These are phyloP conservation scores for Psittacus erithacus DNA, from an alignment of 2,113 vertebrate species.

Conservation along the genomic window DNA sequence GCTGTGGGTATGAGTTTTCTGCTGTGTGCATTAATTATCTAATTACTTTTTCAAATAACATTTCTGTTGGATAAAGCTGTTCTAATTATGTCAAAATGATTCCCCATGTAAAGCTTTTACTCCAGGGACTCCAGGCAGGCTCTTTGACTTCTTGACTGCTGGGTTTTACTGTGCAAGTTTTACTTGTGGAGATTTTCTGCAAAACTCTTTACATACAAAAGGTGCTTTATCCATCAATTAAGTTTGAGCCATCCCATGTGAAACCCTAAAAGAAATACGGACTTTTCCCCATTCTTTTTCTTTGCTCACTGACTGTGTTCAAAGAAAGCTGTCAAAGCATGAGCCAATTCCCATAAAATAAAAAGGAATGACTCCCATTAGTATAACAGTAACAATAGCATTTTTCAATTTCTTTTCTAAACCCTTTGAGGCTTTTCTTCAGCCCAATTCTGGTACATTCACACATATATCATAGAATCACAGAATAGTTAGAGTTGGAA, in stretches of 20 bases:
- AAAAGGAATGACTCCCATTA: neutral
- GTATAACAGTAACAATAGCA: neutral
- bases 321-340: neutral
- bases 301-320: neutral
- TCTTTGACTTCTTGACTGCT: neutral
- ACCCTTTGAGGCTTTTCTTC: neutral
- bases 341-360: neutral
- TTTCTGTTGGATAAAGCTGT: conserved; percentile 20
- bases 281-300: neutral
- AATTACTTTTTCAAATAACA: conserved; percentile 1
- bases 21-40: neutral
- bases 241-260: neutral
- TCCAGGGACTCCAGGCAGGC: neutral
- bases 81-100: conserved; percentile 7
- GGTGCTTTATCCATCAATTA: neutral
- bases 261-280: neutral
- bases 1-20: neutral
- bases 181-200: neutral
- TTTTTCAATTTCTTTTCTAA: neutral
- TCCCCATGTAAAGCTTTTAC: neutral
- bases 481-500: too few relatives aligned
- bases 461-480: neutral
- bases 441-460: neutral
- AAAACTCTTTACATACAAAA: neutral
- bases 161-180: neutral